These are phyloP conservation scores for Neoseiulus cucumeris DNA, from an alignment of 1,140 invertebrate species.

Conservation along the genomic window DNA sequence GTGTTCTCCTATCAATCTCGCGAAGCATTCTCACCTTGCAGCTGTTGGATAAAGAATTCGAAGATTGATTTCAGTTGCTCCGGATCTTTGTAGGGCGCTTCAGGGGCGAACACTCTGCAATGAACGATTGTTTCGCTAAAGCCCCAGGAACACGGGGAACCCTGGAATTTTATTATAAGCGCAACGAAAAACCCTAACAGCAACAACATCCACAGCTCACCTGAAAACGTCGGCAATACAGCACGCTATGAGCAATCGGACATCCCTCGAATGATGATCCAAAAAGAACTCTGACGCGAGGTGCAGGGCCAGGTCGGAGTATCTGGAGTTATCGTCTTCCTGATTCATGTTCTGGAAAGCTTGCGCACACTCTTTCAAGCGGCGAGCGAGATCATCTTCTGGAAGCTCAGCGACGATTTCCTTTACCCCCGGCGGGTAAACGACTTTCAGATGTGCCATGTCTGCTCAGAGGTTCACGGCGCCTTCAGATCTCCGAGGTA, in stretches of 20 bases:
- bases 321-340: constrained; percentile 81
- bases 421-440: constrained; percentile 29
- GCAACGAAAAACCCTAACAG: too few species aligned
- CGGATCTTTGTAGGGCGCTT: constrained; percentile 87
- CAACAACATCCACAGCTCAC: not conserved
- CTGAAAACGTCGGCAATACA: constrained; percentile 83
- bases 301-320: constrained; percentile 72
- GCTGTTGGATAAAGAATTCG: constrained; percentile 76
- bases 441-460: constrained; percentile 20
- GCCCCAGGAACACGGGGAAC: too few species aligned
- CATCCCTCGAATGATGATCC: constrained; percentile 70
- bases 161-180: too few species aligned
- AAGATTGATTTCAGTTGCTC: constrained; percentile 55
- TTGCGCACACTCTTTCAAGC: constrained; percentile 63
- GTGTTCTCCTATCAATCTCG: too few species aligned
- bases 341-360: constrained; percentile 90
- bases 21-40: constrained; percentile 35
- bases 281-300: constrained; percentile 73
- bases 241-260: constrained; percentile 80
- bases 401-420: constrained; percentile 64
- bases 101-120: constrained; percentile 79
- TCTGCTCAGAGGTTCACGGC: too few species aligned
- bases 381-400: constrained; percentile 72
- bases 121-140: not conserved
- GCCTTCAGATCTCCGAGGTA: too few species aligned